Evolutionary conservation across 2,888 invertebrate genomes (phyloP).

Genomic region (Elmis aenea): DNA sequence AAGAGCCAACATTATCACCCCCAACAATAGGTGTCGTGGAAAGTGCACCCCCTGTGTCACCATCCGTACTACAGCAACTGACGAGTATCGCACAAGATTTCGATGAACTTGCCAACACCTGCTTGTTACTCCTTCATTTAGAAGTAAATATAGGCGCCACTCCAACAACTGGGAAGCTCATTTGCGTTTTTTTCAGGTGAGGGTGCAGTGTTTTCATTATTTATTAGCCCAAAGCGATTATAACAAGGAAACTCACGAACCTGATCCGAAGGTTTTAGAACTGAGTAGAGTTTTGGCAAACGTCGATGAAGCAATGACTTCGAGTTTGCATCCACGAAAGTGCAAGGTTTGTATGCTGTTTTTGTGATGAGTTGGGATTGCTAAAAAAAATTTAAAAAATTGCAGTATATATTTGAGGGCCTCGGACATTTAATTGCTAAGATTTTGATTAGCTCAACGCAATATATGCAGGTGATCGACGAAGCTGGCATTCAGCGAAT

Average conservation of each 20-base stretch:
- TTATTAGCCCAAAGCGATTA: constrained; percentile 51
- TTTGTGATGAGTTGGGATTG: constrained; percentile 7
- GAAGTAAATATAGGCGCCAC: constrained; percentile 76
- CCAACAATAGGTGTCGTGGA: constrained; percentile 36
- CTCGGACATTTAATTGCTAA: constrained; percentile 74
- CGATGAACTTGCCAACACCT: constrained; percentile 85
- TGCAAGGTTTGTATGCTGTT: constrained; percentile 54
- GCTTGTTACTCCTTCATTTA: constrained; percentile 84
- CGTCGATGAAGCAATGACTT: constrained; percentile 72
- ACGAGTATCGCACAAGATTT: constrained; percentile 72
- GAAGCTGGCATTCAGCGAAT: constrained; percentile 77
- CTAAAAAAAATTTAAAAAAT: constrained; percentile 28
- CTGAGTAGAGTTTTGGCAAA: constrained; percentile 71
- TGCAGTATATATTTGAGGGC: constrained; percentile 85
- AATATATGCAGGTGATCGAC: constrained; percentile 74
- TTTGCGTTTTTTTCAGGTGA: constrained; percentile 52
- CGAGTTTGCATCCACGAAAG: constrained; percentile 71
- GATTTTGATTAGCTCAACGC: constrained; percentile 74
- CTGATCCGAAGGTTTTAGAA: constrained; percentile 70
- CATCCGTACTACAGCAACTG: constrained; percentile 59
- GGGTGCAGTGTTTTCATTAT: constrained; percentile 95
- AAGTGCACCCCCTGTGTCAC: constrained; percentile 48
- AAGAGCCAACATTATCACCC: constrained; percentile 46
- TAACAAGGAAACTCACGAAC: constrained; percentile 70
- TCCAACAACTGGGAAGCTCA: too few species aligned